These are phyloP conservation scores for Drosophila parabipectinata DNA, from an alignment of 1,140 invertebrate genomes.

Conservation along the genomic window DNA sequence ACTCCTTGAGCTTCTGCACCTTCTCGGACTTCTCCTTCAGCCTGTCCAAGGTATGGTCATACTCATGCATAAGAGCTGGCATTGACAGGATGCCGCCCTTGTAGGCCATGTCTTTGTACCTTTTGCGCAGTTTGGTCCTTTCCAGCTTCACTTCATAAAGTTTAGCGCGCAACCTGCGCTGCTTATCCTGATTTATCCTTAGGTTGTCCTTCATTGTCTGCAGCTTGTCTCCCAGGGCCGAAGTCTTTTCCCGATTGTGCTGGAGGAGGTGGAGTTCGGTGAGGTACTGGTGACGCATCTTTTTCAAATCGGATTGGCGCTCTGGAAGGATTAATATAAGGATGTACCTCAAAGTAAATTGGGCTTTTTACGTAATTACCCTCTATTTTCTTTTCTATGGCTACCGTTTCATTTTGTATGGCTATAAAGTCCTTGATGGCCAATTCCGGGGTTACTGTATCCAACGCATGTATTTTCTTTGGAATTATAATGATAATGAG, in stretches of 20 bases:
- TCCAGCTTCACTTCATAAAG: slow-evolving; percentile 38
- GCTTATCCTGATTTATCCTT: accelerated
- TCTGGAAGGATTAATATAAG: slow-evolving; percentile 30
- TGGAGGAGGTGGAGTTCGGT: slow-evolving; percentile 50
- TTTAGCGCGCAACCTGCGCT: not conserved
- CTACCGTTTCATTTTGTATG: slow-evolving; percentile 55
- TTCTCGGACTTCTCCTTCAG: slow-evolving; percentile 15
- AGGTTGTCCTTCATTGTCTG: not conserved
- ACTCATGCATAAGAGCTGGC: slow-evolving; percentile 69
- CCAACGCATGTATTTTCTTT: slow-evolving; percentile 51
- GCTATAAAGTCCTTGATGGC: slow-evolving; percentile 52
- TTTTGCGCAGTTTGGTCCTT: slow-evolving; percentile 24
- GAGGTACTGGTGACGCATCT: slow-evolving; percentile 32
- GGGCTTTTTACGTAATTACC: slow-evolving; percentile 27
- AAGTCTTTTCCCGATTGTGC: slow-evolving; percentile 61
- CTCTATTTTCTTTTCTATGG: slow-evolving; percentile 69
- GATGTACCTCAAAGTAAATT: not conserved
- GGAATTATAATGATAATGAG: not conserved
- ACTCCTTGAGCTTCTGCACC: slow-evolving; percentile 29
- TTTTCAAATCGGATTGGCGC: slow-evolving; percentile 54
- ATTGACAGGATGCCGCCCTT: slow-evolving; percentile 67
- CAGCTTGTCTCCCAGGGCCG: slow-evolving; percentile 22
- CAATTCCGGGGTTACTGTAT: slow-evolving; percentile 53
- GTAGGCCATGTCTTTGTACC: slow-evolving; percentile 29
- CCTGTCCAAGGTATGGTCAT: slow-evolving; percentile 48